Base-by-base conservation (phyloP, 2,113 vertebrate genomes). In the Chiloscyllium plagiosum region DNA sequence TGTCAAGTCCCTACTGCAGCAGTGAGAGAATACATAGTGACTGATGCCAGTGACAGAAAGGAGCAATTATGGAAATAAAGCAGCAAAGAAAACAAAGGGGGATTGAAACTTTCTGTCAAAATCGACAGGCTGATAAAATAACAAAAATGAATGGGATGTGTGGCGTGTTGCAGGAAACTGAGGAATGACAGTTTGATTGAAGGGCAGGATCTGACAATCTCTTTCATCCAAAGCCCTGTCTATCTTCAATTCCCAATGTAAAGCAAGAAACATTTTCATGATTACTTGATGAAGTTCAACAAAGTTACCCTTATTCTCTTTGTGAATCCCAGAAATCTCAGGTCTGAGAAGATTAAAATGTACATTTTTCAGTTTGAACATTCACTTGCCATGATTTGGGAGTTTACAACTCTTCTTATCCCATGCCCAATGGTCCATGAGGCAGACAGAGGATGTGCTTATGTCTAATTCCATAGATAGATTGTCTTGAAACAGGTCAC, bases 21-120 rank as follows among this genome's bases (percentile, higher is more conserved):
- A 90, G 26, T 90, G 87, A 89, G 50, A 29, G 86, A 90, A 26
- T 61, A 52, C 52, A 19, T 26, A 61, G 87, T 90, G 52, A 52
- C 52, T 90, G 87, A 61, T 61, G 87, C 87, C 26, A 29, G 4
- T 90, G 87, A 90, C 87, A 90, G 87, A 61, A 61, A 52, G 87
- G 61, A 90, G 26, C 87, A 90, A 90, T 61, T 13, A 90, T 90
- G 52, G 50, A 90, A 90, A 61, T 33, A 61, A 90, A 90, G 52
- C 50, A 90, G 86, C 86, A 10, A 33, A 90, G 50, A 90, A 90
- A 33, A 2, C 86, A 90, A 90, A 56, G 26, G 10, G 87, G 87
- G 52, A 61, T 5, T 56, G n/a, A 89, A 52, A 33, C 6, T 90
- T 90, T 90, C 50, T 52, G 17, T 90, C 52, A 90, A 13, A 90